A percentile compares a stretch with the other conserved stretches of the same genome.
phyloP scores from a whole-genome alignment of 1,140 invertebrate genomes.

The Parapsyche elsis region DNA sequence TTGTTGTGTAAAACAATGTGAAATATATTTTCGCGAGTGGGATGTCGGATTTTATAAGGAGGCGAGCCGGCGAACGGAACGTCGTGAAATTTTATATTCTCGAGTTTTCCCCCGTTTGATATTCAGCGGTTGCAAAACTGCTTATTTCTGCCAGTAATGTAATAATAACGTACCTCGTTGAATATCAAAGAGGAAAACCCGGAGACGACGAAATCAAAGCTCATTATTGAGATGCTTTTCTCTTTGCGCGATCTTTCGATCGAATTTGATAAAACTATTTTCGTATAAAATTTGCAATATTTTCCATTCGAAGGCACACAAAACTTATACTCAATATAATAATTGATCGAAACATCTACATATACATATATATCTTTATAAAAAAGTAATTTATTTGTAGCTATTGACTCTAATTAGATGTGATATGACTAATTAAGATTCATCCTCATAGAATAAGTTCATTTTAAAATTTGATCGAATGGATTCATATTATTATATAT shows the following conservation, averaged over 20 bases:
- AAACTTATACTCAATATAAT: too few relatives aligned
- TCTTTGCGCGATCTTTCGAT: background rate
- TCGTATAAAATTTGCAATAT: background rate
- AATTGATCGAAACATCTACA: too few relatives aligned
- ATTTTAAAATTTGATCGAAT: too few relatives aligned
- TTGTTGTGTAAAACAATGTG: background rate
- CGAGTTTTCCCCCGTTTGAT: conserved; percentile 7
- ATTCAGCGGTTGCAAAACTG: conserved; percentile 15
- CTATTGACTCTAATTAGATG: too few relatives aligned
- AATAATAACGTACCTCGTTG: conserved; percentile 18
- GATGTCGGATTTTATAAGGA: background rate
- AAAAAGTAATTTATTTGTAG: too few relatives aligned
- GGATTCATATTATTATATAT: too few relatives aligned
- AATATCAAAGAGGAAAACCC: conserved; percentile 11
- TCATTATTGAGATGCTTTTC: conserved; percentile 11
- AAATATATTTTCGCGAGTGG: background rate
- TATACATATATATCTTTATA: too few relatives aligned
- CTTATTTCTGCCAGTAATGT: conserved; percentile 9
- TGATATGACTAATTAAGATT: too few relatives aligned
- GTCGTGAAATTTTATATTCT: conserved; percentile 16
- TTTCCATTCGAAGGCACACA: too few relatives aligned
- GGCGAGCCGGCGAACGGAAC: background rate
- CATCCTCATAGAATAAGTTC: too few relatives aligned
- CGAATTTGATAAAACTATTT: conserved; percentile 8
- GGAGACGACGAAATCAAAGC: conserved; percentile 15